These are phyloP conservation scores for Pristis pectinata DNA, from an alignment of 2,797 vertebrate genomes.

Conservation along the genomic window DNA sequence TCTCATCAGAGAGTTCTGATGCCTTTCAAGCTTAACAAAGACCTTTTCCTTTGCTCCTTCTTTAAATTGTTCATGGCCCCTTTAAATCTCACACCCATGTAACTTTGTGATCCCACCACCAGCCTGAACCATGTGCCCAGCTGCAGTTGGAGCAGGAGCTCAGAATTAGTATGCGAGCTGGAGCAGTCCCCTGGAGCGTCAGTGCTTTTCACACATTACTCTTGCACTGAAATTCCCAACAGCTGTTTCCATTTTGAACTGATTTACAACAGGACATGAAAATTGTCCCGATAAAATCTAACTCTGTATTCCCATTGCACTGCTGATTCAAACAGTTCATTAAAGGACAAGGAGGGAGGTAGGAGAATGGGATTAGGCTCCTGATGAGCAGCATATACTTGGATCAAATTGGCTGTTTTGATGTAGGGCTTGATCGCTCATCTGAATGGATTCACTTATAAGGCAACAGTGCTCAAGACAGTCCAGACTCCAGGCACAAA, in stretches of 20 bases:
- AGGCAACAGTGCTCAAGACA: neutral
- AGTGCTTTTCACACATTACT: neutral
- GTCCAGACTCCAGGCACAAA: neutral
- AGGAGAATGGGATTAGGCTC: too few relatives aligned
- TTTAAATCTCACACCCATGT: neutral
- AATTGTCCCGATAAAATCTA: conserved; percentile 23
- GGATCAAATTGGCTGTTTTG: too few relatives aligned
- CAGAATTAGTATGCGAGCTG: neutral
- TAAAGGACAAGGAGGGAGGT: neutral
- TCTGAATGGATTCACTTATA: neutral
- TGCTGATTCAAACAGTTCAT: neutral
- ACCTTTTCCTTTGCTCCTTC: neutral
- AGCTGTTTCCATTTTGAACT: conserved; percentile 31
- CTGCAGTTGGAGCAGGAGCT: neutral
- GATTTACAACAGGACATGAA: conserved; percentile 12
- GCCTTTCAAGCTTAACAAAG: neutral
- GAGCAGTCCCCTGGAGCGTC: too few relatives aligned
- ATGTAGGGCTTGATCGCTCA: too few relatives aligned
- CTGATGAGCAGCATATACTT: too few relatives aligned
- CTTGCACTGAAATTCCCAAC: neutral
- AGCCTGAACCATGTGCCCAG: neutral
- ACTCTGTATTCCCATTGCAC: neutral
- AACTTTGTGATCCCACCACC: neutral
- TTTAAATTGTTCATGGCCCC: neutral
- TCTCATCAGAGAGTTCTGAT: neutral